Evolutionary conservation across 37 sponge, comb jelly and placozoan genomes (phyloP).

Genomic region (Lycopodina hypogea): DNA sequence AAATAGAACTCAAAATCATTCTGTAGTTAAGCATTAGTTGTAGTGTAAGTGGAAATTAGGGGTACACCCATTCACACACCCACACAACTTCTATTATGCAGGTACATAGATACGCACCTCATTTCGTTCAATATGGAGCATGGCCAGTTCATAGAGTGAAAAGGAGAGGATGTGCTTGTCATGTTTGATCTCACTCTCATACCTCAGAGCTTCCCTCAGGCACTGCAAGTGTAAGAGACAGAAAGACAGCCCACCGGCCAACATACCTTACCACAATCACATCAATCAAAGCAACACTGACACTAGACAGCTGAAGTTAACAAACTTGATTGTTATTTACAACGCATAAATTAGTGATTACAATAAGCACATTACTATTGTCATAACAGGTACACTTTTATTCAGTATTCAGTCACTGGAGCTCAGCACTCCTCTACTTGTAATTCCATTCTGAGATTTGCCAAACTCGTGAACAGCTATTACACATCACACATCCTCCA

Average conservation of each 20-base stretch:
- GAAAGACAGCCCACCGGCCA: background rate
- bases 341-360: too few relatives aligned
- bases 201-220: slow-evolving; percentile 42
- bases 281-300: background rate
- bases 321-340: background rate
- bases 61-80: too few relatives aligned
- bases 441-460: too few relatives aligned
- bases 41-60: too few relatives aligned
- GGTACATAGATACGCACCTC: slow-evolving; percentile 42
- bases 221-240: slow-evolving; percentile 10
- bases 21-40: too few relatives aligned
- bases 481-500: too few relatives aligned
- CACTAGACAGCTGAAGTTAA: background rate
- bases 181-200: slow-evolving; percentile 55
- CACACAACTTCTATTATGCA: background rate
- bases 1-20: too few relatives aligned
- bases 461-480: too few relatives aligned
- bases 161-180: slow-evolving; percentile 85
- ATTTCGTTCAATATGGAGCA: slow-evolving; percentile 47
- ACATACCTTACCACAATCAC: background rate
- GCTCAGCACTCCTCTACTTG: too few relatives aligned
- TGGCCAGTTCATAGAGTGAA: slow-evolving; percentile 74
- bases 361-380: too few relatives aligned
- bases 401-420: too few relatives aligned
- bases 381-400: too few relatives aligned